These are phyloP conservation scores for Clanis bilineata DNA, from an alignment of 2,888 invertebrate genomes.

Conservation along the genomic window DNA sequence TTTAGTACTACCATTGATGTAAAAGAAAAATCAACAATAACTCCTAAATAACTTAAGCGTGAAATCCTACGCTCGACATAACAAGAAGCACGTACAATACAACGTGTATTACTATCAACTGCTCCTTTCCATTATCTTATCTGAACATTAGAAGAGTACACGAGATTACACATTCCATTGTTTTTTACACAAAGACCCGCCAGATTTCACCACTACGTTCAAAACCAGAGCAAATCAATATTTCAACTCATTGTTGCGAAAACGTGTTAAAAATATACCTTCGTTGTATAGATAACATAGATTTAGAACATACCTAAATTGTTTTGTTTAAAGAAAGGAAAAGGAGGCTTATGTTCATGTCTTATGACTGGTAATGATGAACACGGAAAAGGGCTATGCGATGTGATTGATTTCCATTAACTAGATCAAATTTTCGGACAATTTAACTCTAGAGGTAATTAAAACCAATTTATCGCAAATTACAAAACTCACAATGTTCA, in stretches of 20 bases:
- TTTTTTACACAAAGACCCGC: slow-evolving; percentile 12
- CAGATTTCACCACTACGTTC: neutral
- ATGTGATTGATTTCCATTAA: no score
- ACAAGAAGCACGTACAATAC: slow-evolving; percentile 7
- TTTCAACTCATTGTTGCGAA: neutral
- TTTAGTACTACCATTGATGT: no score
- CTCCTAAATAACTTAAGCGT: neutral
- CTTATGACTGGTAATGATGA: no score
- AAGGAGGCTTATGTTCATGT: no score
- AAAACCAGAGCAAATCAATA: neutral
- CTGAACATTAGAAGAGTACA: slow-evolving; percentile 13
- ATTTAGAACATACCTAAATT: neutral
- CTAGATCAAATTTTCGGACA: no score
- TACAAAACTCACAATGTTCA: no score
- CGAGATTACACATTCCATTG: slow-evolving; percentile 19
- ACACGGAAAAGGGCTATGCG: no score
- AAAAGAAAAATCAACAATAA: neutral
- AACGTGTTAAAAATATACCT: neutral
- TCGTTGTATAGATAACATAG: neutral
- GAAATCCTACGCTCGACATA: neutral
- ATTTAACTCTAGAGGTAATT: no score
- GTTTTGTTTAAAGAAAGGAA: neutral
- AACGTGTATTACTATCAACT: slow-evolving; percentile 1
- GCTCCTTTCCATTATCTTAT: slow-evolving; percentile 16
- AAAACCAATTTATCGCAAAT: no score